Conservation (phyloP, 2,888 invertebrate species). For the Pinctada fucata region DNA sequence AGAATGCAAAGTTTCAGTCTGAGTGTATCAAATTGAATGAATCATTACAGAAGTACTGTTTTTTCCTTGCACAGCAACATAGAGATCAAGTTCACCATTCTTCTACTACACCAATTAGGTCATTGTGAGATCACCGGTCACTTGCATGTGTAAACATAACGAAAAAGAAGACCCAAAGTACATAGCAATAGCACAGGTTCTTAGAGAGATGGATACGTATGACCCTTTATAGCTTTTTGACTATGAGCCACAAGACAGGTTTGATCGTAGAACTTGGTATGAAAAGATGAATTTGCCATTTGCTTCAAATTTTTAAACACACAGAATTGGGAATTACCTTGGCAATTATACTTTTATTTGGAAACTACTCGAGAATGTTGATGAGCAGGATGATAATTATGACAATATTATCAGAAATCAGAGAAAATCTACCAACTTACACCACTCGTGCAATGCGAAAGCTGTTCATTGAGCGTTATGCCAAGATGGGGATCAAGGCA, state of each 20-base stretch:
- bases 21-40: no score
- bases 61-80: no score
- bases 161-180: no score
- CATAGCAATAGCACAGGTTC: no score
- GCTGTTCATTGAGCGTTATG: conserved; percentile 28
- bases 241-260: conserved; percentile 23
- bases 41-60: no score
- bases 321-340: conserved; percentile 23
- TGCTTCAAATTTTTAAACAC: conserved; percentile 10
- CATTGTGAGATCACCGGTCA: no score
- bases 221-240: conserved; percentile 2
- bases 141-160: no score
- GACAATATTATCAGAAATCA: not conserved
- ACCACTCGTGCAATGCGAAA: conserved; percentile 38
- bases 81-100: no score
- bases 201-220: not conserved
- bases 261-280: conserved; percentile 16
- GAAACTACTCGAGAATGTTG: conserved; percentile 5
- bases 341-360: conserved; percentile 16
- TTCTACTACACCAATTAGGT: no score
- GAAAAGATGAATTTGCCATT: conserved; percentile 14
- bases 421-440: conserved; percentile 10
- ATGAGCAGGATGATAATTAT: no score
- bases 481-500: conserved; percentile 28
- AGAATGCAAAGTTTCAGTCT: no score